Percentiles rank a stretch among this genome's conserved stretches.
phyloP scores from a whole-genome alignment of 1,140 invertebrate genomes.

The Octopus sinensis region DNA sequence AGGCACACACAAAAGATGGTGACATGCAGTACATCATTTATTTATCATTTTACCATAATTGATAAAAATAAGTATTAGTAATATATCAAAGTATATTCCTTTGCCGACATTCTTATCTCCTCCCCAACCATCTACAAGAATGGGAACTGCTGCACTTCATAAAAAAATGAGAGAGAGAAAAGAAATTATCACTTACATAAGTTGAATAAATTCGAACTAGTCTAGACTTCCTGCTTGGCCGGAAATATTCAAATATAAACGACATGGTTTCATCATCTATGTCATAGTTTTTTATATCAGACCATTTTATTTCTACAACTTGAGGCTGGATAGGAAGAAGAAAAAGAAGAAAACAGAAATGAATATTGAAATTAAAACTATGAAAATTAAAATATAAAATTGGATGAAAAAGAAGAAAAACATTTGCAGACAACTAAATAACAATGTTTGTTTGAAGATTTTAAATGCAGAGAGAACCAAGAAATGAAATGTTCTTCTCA shows the following conservation, averaged over 20 bases:
- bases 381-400: not conserved
- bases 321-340: constrained; percentile 61
- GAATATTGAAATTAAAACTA: not conserved
- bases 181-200: constrained; percentile 73
- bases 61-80: too few relatives aligned
- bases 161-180: constrained; percentile 16
- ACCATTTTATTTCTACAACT: constrained; percentile 82
- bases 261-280: constrained; percentile 87
- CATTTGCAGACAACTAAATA: not conserved
- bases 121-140: not conserved
- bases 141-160: constrained; percentile 14
- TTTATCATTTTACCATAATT: too few relatives aligned
- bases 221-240: constrained; percentile 76
- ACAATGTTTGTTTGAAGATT: not conserved
- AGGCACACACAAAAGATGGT: too few relatives aligned
- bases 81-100: too few relatives aligned
- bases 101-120: too few relatives aligned
- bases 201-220: constrained; percentile 87
- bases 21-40: too few relatives aligned
- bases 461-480: too few relatives aligned
- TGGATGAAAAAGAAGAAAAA: not conserved
- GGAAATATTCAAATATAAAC: constrained; percentile 82
- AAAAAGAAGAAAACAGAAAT: not conserved
- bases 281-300: constrained; percentile 77
- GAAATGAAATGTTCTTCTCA: too few relatives aligned